Evolutionary conservation across 1,140 invertebrate genomes (phyloP), one percentile per base, ranked within the genome.

Genomic region (Formica selysi): DNA sequence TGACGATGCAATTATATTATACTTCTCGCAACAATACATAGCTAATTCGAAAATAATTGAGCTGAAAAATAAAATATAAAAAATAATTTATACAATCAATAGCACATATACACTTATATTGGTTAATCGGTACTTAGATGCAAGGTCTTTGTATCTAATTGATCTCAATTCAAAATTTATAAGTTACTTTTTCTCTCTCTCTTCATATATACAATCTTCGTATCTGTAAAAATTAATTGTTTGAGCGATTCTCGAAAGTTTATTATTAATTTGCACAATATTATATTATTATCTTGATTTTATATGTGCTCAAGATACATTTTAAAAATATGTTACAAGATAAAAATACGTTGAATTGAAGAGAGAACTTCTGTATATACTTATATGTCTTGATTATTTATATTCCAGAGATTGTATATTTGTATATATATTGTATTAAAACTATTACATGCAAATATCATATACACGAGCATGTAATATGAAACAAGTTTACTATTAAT

Each of bases 1-100:
- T 51, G 7, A 51, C 2, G 16, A 22, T 67, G 41, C 61, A 67
- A 79, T 79, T 67, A 79, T 44, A 78, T 78, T 65, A 64, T 44
- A 32, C 16, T 64, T 64, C 5, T 57, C 36, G 6, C 19, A 78
- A 65, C 64, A 64, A 64, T 22, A 64, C 16, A 22, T 29, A 26
- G 26, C 7, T 78, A 41, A 38, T 29, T 78, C 19, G 3, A 64
- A 1, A 78, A 6, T 64, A 29, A 26, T 44, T 26, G n/a, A 44
- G 4, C 44, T 59, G 4, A 65, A 36, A 68, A 44, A 44, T 11
- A 13, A 41, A n/a, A 10, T 26, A 48, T 57, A 36, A 81, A 61
- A 22, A 26, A 36, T 59, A 57, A 26, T 57, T 70, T 70, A 71
- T 57, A 79, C 13, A 51, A 51, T 19, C 19, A 67, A 59, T 1